Evolutionary conservation across 2,888 invertebrate species (phyloP).

Genomic region (Drosophila melanosoma): DNA sequence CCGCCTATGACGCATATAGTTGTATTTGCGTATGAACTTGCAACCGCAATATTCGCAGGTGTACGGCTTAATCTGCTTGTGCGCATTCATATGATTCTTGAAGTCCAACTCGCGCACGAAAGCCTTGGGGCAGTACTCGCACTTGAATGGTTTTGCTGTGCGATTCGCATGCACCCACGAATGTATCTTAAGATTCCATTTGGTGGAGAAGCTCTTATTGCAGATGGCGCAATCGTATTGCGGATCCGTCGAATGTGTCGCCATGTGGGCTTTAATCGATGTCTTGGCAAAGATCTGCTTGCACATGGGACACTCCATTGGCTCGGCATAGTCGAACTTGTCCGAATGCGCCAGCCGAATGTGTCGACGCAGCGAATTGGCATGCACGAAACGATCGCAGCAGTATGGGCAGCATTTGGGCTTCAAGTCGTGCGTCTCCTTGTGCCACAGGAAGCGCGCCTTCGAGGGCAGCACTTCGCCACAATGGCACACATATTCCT

Average conservation of each 20-base stretch:
- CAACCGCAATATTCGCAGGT: conserved; percentile 96
- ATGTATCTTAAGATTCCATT: conserved; percentile 95
- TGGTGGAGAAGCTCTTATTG: conserved; percentile 93
- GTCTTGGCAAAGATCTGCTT: conserved; percentile 89
- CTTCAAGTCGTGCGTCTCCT: conserved; percentile 92
- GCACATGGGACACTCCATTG: conserved; percentile 90
- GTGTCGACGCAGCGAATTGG: conserved; percentile 93
- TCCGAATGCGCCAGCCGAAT: conserved; percentile 92
- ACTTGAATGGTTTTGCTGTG: conserved; percentile 93
- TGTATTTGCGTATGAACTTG: conserved; percentile 94
- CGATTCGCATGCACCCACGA: conserved; percentile 95
- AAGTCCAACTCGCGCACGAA: conserved; percentile 93
- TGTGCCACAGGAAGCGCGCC: conserved; percentile 94
- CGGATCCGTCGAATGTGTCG: conserved; percentile 90
- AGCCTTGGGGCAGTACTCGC: conserved; percentile 92
- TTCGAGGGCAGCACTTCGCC: conserved; percentile 93
- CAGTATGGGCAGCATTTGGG: conserved; percentile 94
- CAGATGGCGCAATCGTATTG: conserved; percentile 93
- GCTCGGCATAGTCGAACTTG: conserved; percentile 89
- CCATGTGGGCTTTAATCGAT: conserved; percentile 92
- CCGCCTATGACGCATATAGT: conserved; percentile 93
- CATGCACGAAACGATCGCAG: conserved; percentile 94
- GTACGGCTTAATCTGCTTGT: conserved; percentile 92
- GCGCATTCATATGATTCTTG: conserved; percentile 93
- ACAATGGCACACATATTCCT: conserved; percentile 91